Percentiles rank a stretch among this genome's conserved stretches.
phyloP scores from a whole-genome alignment of 2,113 vertebrate species.

The Nycticryphes semicollaris region DNA sequence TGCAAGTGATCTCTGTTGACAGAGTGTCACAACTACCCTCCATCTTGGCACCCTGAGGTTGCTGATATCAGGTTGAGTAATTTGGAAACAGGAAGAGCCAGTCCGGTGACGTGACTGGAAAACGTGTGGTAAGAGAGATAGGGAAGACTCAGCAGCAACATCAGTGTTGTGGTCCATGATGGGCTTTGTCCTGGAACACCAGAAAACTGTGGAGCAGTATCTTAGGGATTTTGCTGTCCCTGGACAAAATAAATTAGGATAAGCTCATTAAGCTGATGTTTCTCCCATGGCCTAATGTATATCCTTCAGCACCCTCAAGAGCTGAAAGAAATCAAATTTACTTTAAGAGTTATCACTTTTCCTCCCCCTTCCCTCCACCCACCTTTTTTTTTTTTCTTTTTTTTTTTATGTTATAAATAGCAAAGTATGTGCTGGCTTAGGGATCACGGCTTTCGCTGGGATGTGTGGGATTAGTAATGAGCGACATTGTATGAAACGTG shows the following conservation, averaged over 20 bases:
- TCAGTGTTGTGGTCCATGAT: neutral
- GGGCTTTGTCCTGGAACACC: neutral
- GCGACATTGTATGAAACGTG: neutral
- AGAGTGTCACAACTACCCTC: neutral
- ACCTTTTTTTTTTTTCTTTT: neutral
- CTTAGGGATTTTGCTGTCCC: neutral
- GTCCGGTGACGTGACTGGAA: neutral
- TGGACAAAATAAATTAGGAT: neutral
- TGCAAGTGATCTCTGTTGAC: neutral
- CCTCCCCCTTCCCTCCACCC: accelerated
- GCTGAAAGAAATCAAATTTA: neutral
- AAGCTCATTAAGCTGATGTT: neutral
- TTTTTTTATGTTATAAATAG: neutral
- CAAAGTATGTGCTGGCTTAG: neutral
- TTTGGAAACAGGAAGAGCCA: neutral
- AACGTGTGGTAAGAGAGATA: neutral
- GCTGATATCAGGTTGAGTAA: neutral
- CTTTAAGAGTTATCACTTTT: neutral
- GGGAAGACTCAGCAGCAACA: neutral
- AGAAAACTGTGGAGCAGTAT: neutral
- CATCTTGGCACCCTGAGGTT: neutral
- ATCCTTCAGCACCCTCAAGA: neutral
- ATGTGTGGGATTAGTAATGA: neutral
- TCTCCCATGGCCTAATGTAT: neutral
- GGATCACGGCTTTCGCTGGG: neutral